phyloP scores from a whole-genome alignment of 2,888 invertebrate species.

The Nymphalis polychloros region DNA sequence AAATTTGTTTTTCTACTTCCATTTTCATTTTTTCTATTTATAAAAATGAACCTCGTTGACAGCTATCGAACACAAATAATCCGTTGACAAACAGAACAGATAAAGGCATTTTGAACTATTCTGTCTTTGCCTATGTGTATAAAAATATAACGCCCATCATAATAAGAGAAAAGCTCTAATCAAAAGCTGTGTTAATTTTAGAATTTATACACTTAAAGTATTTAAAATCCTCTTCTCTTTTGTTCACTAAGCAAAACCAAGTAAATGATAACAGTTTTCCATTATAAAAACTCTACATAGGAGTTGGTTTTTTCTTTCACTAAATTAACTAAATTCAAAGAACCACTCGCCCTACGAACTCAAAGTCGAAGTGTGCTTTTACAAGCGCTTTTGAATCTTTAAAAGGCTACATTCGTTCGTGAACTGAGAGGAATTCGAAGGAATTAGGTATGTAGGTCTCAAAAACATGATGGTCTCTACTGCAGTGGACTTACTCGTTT shows the following conservation, averaged over 20 bases:
- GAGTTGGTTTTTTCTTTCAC: constrained; percentile 1
- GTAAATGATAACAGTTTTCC: background rate
- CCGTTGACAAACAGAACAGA: too few relatives aligned
- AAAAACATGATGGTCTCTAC: background rate
- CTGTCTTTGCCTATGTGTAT: too few relatives aligned
- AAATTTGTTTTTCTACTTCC: too few relatives aligned
- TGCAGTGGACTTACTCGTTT: background rate
- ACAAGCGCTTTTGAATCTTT: constrained; percentile 30
- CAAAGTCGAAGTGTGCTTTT: constrained; percentile 28
- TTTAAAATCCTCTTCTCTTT: background rate
- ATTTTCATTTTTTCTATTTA: too few relatives aligned
- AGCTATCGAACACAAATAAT: too few relatives aligned
- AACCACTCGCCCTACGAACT: constrained; percentile 10
- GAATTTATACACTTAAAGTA: background rate
- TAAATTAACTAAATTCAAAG: constrained; percentile 22
- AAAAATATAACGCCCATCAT: too few relatives aligned
- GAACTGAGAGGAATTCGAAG: constrained; percentile 4
- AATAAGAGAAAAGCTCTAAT: background rate
- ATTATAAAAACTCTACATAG: background rate
- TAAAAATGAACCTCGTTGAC: too few relatives aligned
- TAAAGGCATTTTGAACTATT: too few relatives aligned
- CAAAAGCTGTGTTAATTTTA: too few relatives aligned
- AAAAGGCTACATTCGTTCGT: constrained; percentile 17
- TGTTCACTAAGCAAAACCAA: background rate
- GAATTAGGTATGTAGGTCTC: constrained; percentile 2